Base-by-base conservation (phyloP, 2,888 invertebrate genomes). In the Lepetodrilus schrolli region DNA sequence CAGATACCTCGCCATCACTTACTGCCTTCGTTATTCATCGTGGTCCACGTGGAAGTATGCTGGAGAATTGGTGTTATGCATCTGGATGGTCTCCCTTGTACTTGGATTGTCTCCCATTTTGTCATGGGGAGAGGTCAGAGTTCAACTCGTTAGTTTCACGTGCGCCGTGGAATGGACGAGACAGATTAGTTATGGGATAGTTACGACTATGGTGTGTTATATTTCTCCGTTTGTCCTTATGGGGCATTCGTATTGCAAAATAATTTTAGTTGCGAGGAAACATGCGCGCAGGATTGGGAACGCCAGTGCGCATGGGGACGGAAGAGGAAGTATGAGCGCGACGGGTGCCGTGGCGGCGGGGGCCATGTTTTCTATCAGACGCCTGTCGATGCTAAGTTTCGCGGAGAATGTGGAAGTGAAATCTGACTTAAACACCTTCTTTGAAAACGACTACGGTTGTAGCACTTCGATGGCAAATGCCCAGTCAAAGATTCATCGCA, bases 1-100 rank as follows among this genome's bases (percentile, higher is more conserved):
- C 49, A 74, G 82, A 4, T 82, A 80, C 74, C 73, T 77, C 1
- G 77, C 82, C 36, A 82, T 82, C 30, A 78, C 80, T 8, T 78
- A 80, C 47, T 82, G 82, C 43, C 75, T 82, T 4, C 73, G 74
- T 8, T 81, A 82, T 65, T 76, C 79, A 2, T 74, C 79, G 48
- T 81, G 79, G 81, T 74, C 78, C 4, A 69, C 74, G 4, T 70
- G 68, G n/a, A 74, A 38, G 30, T 80, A 80, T 30, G 73, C 66
- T 1, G 43, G 68, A 1, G 20, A 70, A 10, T 34, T 75, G 7
- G 21, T 80, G 17, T 7, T 70, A 1, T 36, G 68, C 20, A 71
- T 79, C 7, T 80, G 82, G 82, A 36, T 69, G 4, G 36, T 43
- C 7, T 74, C 78, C 3, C 30, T 76, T 20, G 20, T 66, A 0